Conservation (phyloP, 2,888 invertebrate species). For the Hydrotaea cyrtoneurina region DNA sequence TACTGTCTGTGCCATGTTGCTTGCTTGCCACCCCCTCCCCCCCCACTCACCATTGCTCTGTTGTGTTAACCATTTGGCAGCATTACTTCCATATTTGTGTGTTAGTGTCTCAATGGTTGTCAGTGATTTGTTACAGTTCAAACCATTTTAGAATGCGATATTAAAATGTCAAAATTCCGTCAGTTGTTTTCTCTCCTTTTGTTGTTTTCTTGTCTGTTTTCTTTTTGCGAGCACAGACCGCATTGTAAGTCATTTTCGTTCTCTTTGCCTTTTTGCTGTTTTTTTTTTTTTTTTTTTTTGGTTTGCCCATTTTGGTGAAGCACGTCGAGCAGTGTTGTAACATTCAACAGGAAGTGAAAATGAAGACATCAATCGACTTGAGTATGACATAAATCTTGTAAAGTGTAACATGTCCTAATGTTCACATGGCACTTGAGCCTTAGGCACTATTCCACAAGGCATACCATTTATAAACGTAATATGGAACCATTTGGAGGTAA, state of each 20-base stretch:
- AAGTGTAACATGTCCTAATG: constrained; percentile 12
- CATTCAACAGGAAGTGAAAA: constrained; percentile 39
- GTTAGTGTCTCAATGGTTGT: constrained; percentile 17
- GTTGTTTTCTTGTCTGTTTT: neutral
- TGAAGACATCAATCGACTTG: constrained; percentile 34
- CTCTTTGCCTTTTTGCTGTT: too few relatives aligned
- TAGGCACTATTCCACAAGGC: neutral
- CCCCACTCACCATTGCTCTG: neutral
- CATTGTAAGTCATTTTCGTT: neutral
- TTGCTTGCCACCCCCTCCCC: neutral
- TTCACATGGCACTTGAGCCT: neutral
- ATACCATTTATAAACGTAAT: neutral
- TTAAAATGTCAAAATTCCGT: constrained; percentile 64
- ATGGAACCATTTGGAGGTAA: too few relatives aligned
- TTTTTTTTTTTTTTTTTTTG: neutral
- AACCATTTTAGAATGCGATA: constrained; percentile 63
- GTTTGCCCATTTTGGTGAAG: neutral
- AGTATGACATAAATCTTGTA: constrained; percentile 24
- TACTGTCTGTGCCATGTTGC: too few relatives aligned
- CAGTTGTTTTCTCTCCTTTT: constrained; percentile 4
- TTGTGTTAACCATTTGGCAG: constrained; percentile 54
- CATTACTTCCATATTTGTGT: constrained; percentile 31
- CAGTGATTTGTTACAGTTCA: constrained; percentile 62
- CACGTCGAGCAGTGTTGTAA: constrained; percentile 14
- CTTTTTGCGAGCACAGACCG: neutral